A percentile compares a stretch with the other conserved stretches of the same genome.
phyloP scores from a whole-genome alignment of 2,797 vertebrate genomes.

The Alca torda region DNA sequence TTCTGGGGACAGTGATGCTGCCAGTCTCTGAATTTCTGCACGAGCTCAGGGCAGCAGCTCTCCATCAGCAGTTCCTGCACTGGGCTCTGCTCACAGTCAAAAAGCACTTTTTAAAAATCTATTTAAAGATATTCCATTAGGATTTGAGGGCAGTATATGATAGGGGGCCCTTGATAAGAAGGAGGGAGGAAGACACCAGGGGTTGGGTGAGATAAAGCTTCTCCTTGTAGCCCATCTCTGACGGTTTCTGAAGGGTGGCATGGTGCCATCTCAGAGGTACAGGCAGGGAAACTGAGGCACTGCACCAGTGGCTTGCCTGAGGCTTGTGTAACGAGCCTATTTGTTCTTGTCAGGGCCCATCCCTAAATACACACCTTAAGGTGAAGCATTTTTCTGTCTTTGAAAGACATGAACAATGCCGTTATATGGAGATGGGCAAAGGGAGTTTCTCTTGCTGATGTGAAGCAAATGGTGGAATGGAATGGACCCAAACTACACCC shows the following conservation, averaged over 20 bases:
- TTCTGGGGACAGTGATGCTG: neutral
- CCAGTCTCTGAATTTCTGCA: neutral
- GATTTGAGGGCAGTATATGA: neutral
- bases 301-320: neutral
- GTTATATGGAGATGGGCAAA: fast-evolving
- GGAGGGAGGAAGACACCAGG: neutral
- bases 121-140: neutral
- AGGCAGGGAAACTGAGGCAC: neutral
- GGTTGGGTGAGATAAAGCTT: neutral
- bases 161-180: neutral
- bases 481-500: neutral
- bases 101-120: neutral
- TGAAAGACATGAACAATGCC: fast-evolving
- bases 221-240: neutral
- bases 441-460: neutral
- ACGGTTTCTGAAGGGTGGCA: neutral
- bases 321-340: fast-evolving
- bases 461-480: neutral
- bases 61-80: neutral
- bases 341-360: neutral
- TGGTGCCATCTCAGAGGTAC: neutral
- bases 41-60: neutral
- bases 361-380: neutral
- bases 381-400: neutral
- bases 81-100: neutral